phyloP scores from a whole-genome alignment of 2,888 invertebrate species.

The Eupithecia vulgata region DNA sequence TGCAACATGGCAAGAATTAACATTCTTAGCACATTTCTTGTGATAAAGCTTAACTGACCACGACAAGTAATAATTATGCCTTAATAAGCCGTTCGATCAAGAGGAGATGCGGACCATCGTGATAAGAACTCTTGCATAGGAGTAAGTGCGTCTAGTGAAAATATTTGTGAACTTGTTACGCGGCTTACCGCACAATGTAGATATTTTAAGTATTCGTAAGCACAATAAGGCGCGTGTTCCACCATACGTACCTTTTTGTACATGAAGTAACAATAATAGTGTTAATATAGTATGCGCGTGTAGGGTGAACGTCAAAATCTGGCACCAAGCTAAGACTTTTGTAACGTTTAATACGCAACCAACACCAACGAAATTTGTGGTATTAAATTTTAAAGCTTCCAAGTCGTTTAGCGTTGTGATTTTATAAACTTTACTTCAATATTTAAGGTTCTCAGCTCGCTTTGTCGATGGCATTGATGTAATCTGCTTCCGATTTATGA shows the following conservation, averaged over 20 bases:
- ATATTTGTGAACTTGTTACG: not conserved
- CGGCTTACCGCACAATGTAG: not conserved
- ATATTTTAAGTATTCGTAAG: not conserved
- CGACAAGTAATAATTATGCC: not conserved
- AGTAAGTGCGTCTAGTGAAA: not conserved
- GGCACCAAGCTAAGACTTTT: not conserved
- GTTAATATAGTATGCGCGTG: not conserved
- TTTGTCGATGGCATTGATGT: not conserved
- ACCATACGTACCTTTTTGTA: not conserved
- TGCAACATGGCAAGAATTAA: too few relatives aligned
- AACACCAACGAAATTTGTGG: constrained; percentile 13
- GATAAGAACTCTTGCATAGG: constrained; percentile 3
- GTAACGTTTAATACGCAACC: not conserved
- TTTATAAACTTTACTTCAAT: constrained; percentile 6
- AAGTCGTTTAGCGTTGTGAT: constrained; percentile 14
- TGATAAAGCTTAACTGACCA: not conserved
- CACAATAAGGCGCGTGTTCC: not conserved
- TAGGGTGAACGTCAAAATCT: not conserved
- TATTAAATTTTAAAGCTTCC: constrained; percentile 6
- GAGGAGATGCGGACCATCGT: not conserved
- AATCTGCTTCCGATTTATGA: not conserved
- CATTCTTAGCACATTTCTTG: not conserved
- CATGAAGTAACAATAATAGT: too few relatives aligned
- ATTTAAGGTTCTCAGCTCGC: not conserved
- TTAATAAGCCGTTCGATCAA: not conserved